Percentiles rank a stretch among this genome's conserved stretches.
Evolutionary conservation across 2,888 invertebrate species (phyloP).

Genomic region (Erebia epiphron): DNA sequence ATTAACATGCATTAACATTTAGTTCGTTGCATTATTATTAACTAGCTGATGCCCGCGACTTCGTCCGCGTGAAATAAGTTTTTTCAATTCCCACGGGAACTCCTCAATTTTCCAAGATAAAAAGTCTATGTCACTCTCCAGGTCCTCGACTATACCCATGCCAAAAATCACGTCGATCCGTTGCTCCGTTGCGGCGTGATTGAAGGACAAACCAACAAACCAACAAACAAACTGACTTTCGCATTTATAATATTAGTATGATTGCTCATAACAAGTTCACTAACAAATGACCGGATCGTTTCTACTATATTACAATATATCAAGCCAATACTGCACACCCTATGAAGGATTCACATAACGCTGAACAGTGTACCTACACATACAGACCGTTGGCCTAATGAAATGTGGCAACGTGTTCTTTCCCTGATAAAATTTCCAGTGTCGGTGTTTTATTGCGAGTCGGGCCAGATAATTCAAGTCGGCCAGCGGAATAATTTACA

Average conservation of each 20-base stretch:
- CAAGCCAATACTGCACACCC: constrained; percentile 63
- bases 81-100: no score
- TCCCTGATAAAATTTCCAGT: constrained; percentile 75
- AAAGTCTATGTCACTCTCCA: no score
- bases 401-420: constrained; percentile 77
- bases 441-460: constrained; percentile 75
- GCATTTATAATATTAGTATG: no score
- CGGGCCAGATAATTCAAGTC: constrained; percentile 72
- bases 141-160: no score
- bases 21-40: neutral
- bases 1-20: neutral
- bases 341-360: constrained; percentile 74
- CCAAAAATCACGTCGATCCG: no score
- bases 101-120: no score
- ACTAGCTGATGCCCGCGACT: no score
- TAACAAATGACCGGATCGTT: neutral
- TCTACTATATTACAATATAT: constrained; percentile 58
- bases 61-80: no score
- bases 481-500: constrained; percentile 74
- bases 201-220: no score
- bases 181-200: no score
- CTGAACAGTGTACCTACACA: constrained; percentile 48
- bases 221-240: no score
- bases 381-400: constrained; percentile 70
- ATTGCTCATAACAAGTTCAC: neutral